Base-by-base conservation (phyloP, 2,888 invertebrate species). In the Gisinianus flammeolus region DNA sequence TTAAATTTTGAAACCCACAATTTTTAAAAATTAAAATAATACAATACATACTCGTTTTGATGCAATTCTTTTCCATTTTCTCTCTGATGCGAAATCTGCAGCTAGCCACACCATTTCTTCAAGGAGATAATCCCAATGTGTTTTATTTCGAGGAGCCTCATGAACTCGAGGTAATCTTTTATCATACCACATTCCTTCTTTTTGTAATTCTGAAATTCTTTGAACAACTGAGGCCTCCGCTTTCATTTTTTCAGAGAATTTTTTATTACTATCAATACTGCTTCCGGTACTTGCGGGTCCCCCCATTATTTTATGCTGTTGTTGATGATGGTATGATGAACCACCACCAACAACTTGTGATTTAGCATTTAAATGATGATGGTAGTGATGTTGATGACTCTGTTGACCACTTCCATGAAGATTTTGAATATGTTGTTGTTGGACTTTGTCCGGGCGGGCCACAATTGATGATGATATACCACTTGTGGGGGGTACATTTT, bases 61-160 rank as follows among this genome's bases (percentile, higher is more conserved):
- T 5, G 96, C 95, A 79, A 94, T 93, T 87, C 96, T 96, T 87
- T 99, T 99, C 96, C 97, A 97, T 87, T 97, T 97, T 81, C 98
- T 91, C 88, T 99, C 99, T 87, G 97, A 95, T 33, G 94, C 94
- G 88, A 99, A 99, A 88, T 99, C 98, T 56, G 96, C 94, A 54
- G 97, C 95, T 83, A 99, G 90, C 99, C 99, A 99, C 56, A 94
- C 93, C 96, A 98, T 97, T 89, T 99, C 99, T 88, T 99, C 98
- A 62, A 99, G 89, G 82, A 99, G 89, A 88, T 97, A 98, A 88
- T 99, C 99, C 98, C 98, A 98, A 88, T 99, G 98, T 33, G 95
- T 93, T 89, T 98, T 98, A 33, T 76, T 75, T 30, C 80, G 76
- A n/a, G 81, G 52, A 5, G 81, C 82, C 67, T 83, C 83, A 64